phyloP scores from a whole-genome alignment of 2,113 vertebrate species.

The Tretioscincus oriximinensis region DNA sequence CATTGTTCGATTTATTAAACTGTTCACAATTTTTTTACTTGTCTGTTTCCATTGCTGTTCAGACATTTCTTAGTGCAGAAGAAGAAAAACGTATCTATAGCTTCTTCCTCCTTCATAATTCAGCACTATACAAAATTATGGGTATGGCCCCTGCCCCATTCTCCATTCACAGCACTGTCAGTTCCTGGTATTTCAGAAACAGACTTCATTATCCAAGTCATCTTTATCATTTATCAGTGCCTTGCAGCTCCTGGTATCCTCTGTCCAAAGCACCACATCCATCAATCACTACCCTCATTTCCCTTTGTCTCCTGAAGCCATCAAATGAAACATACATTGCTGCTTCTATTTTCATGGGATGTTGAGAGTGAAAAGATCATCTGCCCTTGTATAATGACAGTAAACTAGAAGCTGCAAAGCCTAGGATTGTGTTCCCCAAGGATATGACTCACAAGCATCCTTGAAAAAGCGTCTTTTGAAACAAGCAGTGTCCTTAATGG shows the following conservation, averaged over 20 bases:
- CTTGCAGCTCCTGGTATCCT: conserved; percentile 50
- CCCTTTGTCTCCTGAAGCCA: conserved; percentile 51
- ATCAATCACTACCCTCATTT: conserved; percentile 59
- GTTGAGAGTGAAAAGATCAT: neutral
- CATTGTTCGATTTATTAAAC: neutral
- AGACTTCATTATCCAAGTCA: conserved; percentile 62
- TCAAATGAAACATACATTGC: conserved; percentile 28
- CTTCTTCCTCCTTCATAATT: conserved; percentile 48
- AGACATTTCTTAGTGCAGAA: conserved; percentile 44
- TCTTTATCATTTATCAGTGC: conserved; percentile 64
- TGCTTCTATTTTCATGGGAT: neutral
- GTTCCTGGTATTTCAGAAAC: conserved; percentile 53
- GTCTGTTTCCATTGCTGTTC: conserved; percentile 3
- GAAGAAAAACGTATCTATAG: conserved; percentile 30
- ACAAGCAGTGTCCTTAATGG: too few species aligned
- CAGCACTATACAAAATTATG: conserved; percentile 43
- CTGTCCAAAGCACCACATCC: conserved; percentile 46
- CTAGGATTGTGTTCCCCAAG: too few species aligned
- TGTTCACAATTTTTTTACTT: neutral
- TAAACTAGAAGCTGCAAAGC: neutral
- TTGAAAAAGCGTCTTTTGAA: too few species aligned
- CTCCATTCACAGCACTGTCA: conserved; percentile 48
- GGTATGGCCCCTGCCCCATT: conserved; percentile 31
- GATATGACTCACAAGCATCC: too few species aligned
- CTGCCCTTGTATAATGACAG: conserved; percentile 1